A percentile compares a stretch with the other conserved stretches of the same genome.
phyloP scores from a whole-genome alignment of 2,113 vertebrate species.

The Recurvirostra avosetta region DNA sequence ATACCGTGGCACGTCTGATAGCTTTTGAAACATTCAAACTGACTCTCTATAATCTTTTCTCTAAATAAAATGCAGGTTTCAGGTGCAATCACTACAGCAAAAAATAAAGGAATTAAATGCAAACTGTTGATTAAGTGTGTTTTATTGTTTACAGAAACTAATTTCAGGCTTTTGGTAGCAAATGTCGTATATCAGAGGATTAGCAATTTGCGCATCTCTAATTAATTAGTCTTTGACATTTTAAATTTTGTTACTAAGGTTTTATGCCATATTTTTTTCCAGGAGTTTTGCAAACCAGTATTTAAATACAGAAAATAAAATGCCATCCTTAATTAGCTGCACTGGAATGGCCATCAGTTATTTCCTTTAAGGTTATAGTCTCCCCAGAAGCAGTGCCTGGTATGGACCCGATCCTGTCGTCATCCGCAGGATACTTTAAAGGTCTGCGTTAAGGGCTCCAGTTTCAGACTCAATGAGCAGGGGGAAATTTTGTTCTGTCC shows the following conservation, averaged over 20 bases:
- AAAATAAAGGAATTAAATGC: not conserved
- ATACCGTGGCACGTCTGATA: not conserved
- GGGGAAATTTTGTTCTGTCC: not conserved
- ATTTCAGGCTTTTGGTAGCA: conserved; percentile 6
- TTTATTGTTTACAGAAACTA: conserved; percentile 8
- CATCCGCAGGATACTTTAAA: not conserved
- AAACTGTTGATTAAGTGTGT: not conserved
- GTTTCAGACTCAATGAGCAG: not conserved
- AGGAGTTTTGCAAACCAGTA: not conserved
- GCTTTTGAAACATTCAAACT: not conserved
- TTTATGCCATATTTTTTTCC: conserved; percentile 20
- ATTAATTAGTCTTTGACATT: conserved; percentile 34
- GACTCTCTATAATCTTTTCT: not conserved
- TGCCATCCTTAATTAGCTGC: not conserved
- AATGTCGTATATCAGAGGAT: not conserved
- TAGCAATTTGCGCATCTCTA: not conserved
- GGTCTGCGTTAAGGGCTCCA: not conserved
- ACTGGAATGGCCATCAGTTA: not conserved
- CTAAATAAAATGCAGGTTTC: not conserved
- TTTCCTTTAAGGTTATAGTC: not conserved
- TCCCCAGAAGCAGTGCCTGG: not conserved
- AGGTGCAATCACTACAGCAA: not conserved
- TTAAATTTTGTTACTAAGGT: conserved; percentile 11
- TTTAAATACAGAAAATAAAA: not conserved
- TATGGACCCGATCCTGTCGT: not conserved